Evolutionary conservation across 1,140 invertebrate species (phyloP), one percentile per base, ranked within the genome.

Genomic region (Ptiloglossa arizonensis): DNA sequence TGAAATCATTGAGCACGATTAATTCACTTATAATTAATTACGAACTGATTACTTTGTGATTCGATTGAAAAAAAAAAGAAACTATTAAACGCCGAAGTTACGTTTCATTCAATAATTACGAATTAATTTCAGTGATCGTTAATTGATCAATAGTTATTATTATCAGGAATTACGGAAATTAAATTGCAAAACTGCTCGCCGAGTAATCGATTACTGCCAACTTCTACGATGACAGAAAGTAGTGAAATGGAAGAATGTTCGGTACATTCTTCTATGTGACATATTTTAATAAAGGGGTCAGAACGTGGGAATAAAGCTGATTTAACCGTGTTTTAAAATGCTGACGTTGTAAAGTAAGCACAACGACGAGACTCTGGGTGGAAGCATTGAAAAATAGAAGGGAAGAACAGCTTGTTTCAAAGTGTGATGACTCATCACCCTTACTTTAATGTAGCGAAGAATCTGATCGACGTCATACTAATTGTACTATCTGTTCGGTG

Each of bases 361-460:
- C 13, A 29, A 17, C n/a, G 29, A 35, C 68, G 9, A 27, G n/a
- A 19, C n/a, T 6, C 8, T 8, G 35, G 52, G 35, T 41, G 38
- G 17, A 17, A 29, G 22, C 15, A 59, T 27, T 13, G 32, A 50
- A 63, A 50, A 63, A 50, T 63, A 11, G 41, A 48, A 2, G 24
- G 6, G 50, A 17, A 2, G 44, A 22, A 57, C 8, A 41, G 6
- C 32, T 19, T 27, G 32, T 63, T 35, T 41, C 11, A 63, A 35
- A 71, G 59, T 52, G 17, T 29, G 70, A 41, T 72, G 57, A 72
- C 59, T 72, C 70, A 63, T 72, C 70, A 32, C 32, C 60, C 3
- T 72, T 41, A 19, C 57, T 9, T 38, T 50, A 60, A 62, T 19
- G 15, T 35, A 13, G 13, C 32, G 22, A 62, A 38, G 32, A 72